Evolutionary conservation across 1,140 invertebrate species (phyloP).

Genomic region (Theocolax elegans): DNA sequence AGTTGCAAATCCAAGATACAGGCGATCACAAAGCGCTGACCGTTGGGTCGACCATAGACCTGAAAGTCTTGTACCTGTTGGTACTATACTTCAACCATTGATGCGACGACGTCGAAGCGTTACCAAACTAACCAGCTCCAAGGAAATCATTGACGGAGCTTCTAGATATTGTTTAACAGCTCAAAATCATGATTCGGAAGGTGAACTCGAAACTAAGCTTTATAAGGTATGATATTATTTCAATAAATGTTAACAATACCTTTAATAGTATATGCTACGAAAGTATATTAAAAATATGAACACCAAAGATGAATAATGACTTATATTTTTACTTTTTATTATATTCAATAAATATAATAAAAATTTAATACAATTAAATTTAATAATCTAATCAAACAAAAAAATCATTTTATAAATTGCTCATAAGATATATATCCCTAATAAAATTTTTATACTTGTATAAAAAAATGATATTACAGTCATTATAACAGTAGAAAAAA

Average conservation of each 20-base stretch:
- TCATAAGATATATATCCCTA: too few relatives aligned
- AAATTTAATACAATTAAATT: background rate
- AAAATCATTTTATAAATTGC: too few relatives aligned
- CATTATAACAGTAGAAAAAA: too few relatives aligned
- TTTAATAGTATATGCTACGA: too few relatives aligned
- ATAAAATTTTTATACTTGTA: too few relatives aligned
- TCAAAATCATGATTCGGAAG: constrained; percentile 90
- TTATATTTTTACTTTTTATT: too few relatives aligned
- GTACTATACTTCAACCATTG: constrained; percentile 89
- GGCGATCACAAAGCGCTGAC: constrained; percentile 82
- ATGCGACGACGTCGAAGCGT: constrained; percentile 87
- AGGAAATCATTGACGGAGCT: constrained; percentile 69
- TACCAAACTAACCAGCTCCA: constrained; percentile 77
- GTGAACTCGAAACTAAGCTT: constrained; percentile 91
- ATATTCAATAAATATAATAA: constrained; percentile 5
- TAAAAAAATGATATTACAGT: too few relatives aligned
- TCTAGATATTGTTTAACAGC: constrained; percentile 92
- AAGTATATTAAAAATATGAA: too few relatives aligned
- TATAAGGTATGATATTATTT: constrained; percentile 88
- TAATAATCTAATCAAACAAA: too few relatives aligned
- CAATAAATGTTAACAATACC: too few relatives aligned
- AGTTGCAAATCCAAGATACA: constrained; percentile 78
- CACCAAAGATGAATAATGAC: too few relatives aligned
- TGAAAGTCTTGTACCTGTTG: constrained; percentile 75
- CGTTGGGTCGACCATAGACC: constrained; percentile 93